A percentile compares a stretch with the other conserved stretches of the same genome.
These are phyloP conservation scores for Parapristionchus giblindavisi DNA, from an alignment of 2,888 invertebrate species.

Conservation along the genomic window DNA sequence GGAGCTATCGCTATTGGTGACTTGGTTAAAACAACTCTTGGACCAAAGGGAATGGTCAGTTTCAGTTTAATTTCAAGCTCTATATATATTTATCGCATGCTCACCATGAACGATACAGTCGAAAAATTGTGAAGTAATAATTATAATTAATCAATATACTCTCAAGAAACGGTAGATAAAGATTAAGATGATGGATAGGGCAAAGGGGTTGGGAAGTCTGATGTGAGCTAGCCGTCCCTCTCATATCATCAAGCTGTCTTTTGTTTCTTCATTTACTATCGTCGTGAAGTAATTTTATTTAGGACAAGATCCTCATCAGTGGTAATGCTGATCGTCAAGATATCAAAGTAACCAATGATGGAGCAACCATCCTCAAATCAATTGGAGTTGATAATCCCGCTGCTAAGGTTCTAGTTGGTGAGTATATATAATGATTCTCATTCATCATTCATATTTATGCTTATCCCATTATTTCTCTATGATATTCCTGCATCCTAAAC, in stretches of 20 bases:
- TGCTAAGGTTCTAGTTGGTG: conserved; percentile 91
- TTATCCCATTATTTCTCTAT: neutral
- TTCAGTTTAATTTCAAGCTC: no score
- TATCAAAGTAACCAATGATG: conserved; percentile 97
- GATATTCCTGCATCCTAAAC: neutral
- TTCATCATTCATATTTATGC: neutral
- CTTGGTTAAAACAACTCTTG: conserved; percentile 94
- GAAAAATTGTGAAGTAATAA: no score
- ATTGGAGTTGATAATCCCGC: conserved; percentile 98
- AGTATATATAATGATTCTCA: conserved; percentile 50
- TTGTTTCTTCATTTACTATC: no score
- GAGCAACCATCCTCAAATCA: conserved; percentile 94
- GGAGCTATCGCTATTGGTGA: conserved; percentile 99
- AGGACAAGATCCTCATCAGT: conserved; percentile 75
- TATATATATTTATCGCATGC: no score
- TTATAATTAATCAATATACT: no score
- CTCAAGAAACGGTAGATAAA: no score
- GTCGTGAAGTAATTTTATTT: conserved; percentile 25
- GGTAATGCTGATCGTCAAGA: conserved; percentile 68
- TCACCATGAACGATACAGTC: neutral
- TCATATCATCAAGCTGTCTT: no score
- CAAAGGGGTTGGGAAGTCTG: neutral
- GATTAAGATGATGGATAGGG: no score
- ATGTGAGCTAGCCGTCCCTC: no score
- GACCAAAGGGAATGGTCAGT: conserved; percentile 93